phyloP scores from a whole-genome alignment of 64 coral and sea anemone genomes.

The Dendrophyllia cribrosa region DNA sequence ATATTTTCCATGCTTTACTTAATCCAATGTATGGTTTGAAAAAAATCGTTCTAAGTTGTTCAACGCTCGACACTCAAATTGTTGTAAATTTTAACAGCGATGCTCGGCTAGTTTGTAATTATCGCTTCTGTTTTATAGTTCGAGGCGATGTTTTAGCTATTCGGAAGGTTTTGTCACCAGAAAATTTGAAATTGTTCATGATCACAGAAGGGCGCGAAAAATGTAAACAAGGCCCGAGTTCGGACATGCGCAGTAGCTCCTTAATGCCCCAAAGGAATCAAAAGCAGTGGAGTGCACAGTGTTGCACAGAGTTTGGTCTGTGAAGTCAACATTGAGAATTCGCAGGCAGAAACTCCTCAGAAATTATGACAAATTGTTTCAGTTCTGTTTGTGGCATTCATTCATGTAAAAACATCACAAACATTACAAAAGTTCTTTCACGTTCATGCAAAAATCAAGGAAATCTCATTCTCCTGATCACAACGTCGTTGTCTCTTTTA shows the following conservation, averaged over 20 bases:
- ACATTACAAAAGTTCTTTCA: too few species aligned
- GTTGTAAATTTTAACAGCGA: too few species aligned
- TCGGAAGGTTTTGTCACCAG: neutral
- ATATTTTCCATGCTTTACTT: neutral
- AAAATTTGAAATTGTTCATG: neutral
- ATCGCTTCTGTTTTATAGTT: neutral
- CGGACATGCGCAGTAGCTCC: conserved; percentile 25
- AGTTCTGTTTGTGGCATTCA: too few species aligned
- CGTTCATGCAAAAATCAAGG: too few species aligned
- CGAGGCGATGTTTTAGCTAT: neutral
- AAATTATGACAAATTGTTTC: too few species aligned
- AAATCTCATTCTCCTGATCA: too few species aligned
- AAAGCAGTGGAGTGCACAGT: neutral
- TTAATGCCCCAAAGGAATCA: neutral
- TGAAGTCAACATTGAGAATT: too few species aligned
- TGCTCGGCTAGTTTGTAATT: neutral
- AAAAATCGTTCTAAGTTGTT: neutral
- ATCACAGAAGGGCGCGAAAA: neutral
- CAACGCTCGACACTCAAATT: too few species aligned
- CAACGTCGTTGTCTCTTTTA: too few species aligned
- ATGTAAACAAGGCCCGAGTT: neutral
- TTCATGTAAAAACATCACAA: too few species aligned
- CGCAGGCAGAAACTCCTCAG: too few species aligned
- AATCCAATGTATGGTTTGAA: neutral
- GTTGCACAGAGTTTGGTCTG: too few species aligned